Percentiles rank a stretch among this genome's conserved stretches.
phyloP scores from a whole-genome alignment of 1,140 invertebrate genomes.

The Plectus sambesii region DNA sequence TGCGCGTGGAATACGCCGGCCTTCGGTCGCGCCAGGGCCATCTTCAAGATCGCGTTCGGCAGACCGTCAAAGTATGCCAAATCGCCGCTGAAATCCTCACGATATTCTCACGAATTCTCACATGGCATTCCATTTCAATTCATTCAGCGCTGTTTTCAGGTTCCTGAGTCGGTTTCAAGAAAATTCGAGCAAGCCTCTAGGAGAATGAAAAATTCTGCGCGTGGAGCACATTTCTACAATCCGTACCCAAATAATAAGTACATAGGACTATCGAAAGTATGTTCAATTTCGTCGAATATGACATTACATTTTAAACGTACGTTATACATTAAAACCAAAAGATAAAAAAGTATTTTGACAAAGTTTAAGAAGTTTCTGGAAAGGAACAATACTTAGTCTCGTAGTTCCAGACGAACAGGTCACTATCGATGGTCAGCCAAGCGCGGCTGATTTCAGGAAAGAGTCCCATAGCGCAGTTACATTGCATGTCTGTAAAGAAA shows the following conservation, averaged over 20 bases:
- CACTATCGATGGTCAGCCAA: constrained; percentile 92
- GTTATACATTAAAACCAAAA: too few species aligned
- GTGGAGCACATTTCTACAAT: too few species aligned
- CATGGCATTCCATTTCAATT: too few species aligned
- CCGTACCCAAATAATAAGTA: too few species aligned
- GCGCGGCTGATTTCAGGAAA: constrained; percentile 88
- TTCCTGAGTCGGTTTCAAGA: too few species aligned
- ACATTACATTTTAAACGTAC: too few species aligned
- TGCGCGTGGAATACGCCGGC: constrained; percentile 53
- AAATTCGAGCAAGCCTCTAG: too few species aligned
- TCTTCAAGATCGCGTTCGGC: constrained; percentile 43
- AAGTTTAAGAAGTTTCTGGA: constrained; percentile 5
- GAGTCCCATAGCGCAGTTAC: constrained; percentile 84
- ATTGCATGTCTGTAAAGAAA: constrained; percentile 67
- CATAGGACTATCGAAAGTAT: too few species aligned
- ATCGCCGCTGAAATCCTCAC: constrained; percentile 45
- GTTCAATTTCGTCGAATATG: neutral
- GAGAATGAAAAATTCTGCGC: too few species aligned
- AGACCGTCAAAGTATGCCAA: constrained; percentile 46
- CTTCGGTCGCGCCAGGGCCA: constrained; percentile 40
- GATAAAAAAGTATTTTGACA: too few species aligned
- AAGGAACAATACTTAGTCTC: constrained; percentile 59
- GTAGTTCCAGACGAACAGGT: constrained; percentile 92
- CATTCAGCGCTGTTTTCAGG: too few species aligned
- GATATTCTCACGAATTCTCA: too few species aligned